A percentile compares a stretch with the other conserved stretches of the same genome.
phyloP scores from a whole-genome alignment of 2,113 vertebrate genomes.

The Australoheros scitulus region DNA sequence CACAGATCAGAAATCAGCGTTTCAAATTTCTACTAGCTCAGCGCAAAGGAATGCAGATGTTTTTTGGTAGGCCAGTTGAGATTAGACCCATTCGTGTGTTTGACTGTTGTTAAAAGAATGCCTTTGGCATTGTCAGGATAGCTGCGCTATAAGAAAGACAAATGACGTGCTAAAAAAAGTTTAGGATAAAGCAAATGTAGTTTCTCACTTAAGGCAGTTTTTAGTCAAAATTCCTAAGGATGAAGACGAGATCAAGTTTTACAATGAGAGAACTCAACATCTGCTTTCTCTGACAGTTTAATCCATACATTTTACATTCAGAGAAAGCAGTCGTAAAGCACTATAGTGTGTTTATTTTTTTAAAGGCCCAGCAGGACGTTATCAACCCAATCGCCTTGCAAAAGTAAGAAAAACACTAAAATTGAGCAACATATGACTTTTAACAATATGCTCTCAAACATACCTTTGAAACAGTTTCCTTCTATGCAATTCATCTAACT shows the following conservation, averaged over 20 bases:
- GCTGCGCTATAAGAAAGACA: slow-evolving; percentile 43
- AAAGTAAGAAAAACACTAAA: background rate
- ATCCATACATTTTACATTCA: slow-evolving; percentile 18
- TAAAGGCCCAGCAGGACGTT: background rate
- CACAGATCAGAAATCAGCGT: slow-evolving; percentile 13
- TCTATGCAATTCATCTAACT: background rate
- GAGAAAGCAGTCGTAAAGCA: slow-evolving; percentile 19
- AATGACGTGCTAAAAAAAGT: slow-evolving; percentile 43
- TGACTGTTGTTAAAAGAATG: slow-evolving; percentile 18
- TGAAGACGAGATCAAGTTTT: slow-evolving; percentile 62
- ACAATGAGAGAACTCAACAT: slow-evolving; percentile 47
- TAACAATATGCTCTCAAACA: slow-evolving; percentile 19
- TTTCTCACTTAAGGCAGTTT: slow-evolving; percentile 53
- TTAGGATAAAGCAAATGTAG: slow-evolving; percentile 26
- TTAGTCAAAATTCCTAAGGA: slow-evolving; percentile 43
- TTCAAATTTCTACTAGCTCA: slow-evolving; percentile 46
- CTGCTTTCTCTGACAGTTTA: slow-evolving; percentile 39
- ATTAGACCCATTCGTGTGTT: slow-evolving; percentile 35
- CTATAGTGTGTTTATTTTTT: background rate
- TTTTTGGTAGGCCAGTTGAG: slow-evolving; percentile 29
- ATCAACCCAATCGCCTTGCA: background rate
- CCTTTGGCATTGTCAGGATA: slow-evolving; percentile 13
- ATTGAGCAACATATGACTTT: background rate
- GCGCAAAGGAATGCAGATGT: slow-evolving; percentile 45
- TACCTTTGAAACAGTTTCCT: background rate